phyloP scores from a whole-genome alignment of 2,113 vertebrate genomes.

The Girardinichthys multiradiatus region DNA sequence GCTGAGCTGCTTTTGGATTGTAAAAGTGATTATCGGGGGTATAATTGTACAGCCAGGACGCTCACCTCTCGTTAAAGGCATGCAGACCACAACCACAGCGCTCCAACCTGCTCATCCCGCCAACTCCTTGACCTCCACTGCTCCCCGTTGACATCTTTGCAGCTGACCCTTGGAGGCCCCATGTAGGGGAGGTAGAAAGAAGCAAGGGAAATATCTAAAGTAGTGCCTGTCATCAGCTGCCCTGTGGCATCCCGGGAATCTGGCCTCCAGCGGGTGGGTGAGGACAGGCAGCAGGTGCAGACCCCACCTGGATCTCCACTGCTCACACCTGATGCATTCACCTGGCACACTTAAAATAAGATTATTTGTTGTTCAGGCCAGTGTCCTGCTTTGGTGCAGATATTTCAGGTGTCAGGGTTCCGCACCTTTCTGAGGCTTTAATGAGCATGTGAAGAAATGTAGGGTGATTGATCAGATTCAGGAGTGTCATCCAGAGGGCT shows the following conservation, averaged over 20 bases:
- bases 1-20: conserved; percentile 58
- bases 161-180: conserved; percentile 73
- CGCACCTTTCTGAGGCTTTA: conserved; percentile 41
- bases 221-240: conserved; percentile 81
- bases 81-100: conserved; percentile 38
- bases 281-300: conserved; percentile 81
- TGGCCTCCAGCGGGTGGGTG: conserved; percentile 66
- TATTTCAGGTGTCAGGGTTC: conserved; percentile 35
- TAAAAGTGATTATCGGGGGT: conserved; percentile 78
- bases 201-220: conserved; percentile 59
- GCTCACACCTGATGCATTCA: conserved; percentile 68
- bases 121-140: conserved; percentile 68
- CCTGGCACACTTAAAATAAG: conserved; percentile 57
- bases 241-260: conserved; percentile 81
- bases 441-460: conserved; percentile 49
- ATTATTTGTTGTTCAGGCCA: conserved; percentile 26
- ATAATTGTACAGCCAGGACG: conserved; percentile 69
- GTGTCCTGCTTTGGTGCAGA: conserved; percentile 19
- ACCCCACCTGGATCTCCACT: conserved; percentile 69
- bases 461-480: conserved; percentile 60
- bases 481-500: conserved; percentile 39
- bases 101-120: conserved; percentile 8
- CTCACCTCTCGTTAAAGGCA: conserved; percentile 70
- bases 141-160: conserved; percentile 59
- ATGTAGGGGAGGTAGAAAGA: conserved; percentile 47